Evolutionary conservation across 2,113 vertebrate genomes (phyloP).

Genomic region (Meriones unguiculatus): DNA sequence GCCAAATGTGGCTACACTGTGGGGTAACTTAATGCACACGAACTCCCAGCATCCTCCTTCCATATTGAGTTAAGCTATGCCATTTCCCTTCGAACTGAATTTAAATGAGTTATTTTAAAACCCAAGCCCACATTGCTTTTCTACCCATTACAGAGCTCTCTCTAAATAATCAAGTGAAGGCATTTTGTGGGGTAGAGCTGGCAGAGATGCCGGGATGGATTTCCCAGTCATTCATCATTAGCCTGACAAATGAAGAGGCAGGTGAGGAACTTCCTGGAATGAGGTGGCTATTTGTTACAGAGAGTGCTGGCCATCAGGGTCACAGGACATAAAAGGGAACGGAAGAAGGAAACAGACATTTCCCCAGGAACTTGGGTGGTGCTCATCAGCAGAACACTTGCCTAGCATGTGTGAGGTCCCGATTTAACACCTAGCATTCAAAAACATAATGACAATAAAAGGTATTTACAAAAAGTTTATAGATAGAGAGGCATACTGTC

Average conservation of each 20-base stretch:
- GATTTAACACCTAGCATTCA: not conserved
- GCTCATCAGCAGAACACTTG: not conserved
- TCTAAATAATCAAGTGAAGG: constrained; percentile 57
- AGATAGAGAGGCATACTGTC: not conserved
- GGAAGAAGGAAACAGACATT: not conserved
- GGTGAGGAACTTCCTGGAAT: not conserved
- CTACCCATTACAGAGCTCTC: constrained; percentile 56
- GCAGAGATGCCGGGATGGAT: not conserved
- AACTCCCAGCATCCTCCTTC: constrained; percentile 73
- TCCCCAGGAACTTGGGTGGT: not conserved
- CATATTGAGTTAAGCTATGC: constrained; percentile 62
- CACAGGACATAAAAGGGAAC: not conserved
- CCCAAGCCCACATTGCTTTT: constrained; percentile 67
- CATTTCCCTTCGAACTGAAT: constrained; percentile 79
- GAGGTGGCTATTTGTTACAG: not conserved
- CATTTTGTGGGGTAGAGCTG: not conserved
- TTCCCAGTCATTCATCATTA: not conserved
- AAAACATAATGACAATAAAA: not conserved
- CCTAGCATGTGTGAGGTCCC: not conserved
- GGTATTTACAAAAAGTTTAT: not conserved
- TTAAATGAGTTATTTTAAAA: constrained; percentile 78
- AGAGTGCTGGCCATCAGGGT: not conserved
- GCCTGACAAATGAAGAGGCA: not conserved
- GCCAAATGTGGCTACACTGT: constrained; percentile 52
- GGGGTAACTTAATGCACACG: constrained; percentile 64